Conservation (phyloP, 2,797 vertebrate species). For the Melanogrammus aeglefinus region DNA sequence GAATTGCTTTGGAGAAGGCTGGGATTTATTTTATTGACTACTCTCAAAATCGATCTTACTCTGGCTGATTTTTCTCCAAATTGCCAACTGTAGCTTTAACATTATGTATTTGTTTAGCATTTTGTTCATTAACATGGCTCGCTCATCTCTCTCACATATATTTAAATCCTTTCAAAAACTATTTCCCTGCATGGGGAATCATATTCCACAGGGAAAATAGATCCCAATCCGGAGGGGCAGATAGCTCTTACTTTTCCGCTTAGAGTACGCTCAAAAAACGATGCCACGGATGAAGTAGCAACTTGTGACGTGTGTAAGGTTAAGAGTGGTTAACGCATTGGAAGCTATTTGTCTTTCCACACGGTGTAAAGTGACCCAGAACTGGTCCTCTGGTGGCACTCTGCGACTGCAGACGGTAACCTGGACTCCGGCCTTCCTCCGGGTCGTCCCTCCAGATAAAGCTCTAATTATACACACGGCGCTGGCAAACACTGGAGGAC, state of each 20-base stretch:
- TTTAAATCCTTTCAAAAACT: not conserved
- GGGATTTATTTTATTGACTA: too few species aligned
- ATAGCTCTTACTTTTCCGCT: not conserved
- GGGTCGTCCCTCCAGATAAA: slow-evolving; percentile 18
- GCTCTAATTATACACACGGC: slow-evolving; percentile 28
- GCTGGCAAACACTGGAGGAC: not conserved
- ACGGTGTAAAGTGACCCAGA: not conserved
- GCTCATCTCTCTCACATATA: not conserved
- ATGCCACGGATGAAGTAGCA: not conserved
- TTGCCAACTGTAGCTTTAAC: too few species aligned
- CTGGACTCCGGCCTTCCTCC: slow-evolving; percentile 13
- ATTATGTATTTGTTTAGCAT: not conserved
- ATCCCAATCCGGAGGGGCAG: not conserved
- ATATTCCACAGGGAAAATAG: not conserved
- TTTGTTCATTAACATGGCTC: not conserved
- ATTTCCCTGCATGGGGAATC: not conserved
- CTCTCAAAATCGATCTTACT: too few species aligned
- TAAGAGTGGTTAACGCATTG: not conserved
- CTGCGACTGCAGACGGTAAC: slow-evolving; percentile 9
- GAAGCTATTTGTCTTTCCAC: not conserved
- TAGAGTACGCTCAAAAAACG: not conserved
- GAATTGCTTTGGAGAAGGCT: too few species aligned
- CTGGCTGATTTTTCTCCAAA: too few species aligned
- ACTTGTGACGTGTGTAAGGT: not conserved
- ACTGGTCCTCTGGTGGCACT: not conserved